phyloP scores from a whole-genome alignment of 1,140 invertebrate genomes.

The Drosophila murphyi region DNA sequence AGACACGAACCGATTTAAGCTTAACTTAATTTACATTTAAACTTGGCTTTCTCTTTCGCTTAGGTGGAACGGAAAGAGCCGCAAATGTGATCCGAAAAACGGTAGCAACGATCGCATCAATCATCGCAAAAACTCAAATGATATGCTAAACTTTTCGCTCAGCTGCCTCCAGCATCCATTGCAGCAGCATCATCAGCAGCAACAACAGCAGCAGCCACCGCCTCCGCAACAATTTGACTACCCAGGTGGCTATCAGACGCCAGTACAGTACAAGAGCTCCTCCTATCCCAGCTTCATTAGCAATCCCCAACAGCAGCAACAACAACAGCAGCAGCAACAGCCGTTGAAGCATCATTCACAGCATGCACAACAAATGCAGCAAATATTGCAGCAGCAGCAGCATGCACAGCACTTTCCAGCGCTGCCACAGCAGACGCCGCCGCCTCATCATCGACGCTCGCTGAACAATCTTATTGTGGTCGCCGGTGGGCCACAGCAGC shows the following conservation, averaged over 20 bases:
- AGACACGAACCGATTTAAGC: not conserved
- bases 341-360: conserved; percentile 83
- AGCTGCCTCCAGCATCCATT: conserved; percentile 65
- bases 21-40: not conserved
- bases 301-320: conserved; percentile 52
- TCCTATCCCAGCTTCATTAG: conserved; percentile 85
- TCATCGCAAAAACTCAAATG: conserved; percentile 82
- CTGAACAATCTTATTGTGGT: conserved; percentile 82
- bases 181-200: conserved; percentile 65
- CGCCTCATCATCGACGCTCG: conserved; percentile 79
- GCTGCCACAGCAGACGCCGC: conserved; percentile 77
- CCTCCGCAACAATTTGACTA: conserved; percentile 60
- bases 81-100: conserved; percentile 79
- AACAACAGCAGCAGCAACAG: conserved; percentile 52
- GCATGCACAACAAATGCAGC: conserved; percentile 80
- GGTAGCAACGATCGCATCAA: conserved; percentile 82
- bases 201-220: conserved; percentile 43
- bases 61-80: conserved; percentile 79
- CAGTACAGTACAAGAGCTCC: conserved; percentile 84
- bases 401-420: conserved; percentile 85
- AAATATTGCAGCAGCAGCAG: conserved; percentile 74
- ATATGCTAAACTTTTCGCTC: conserved; percentile 76
- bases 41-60: not conserved
- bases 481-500: conserved; percentile 75
- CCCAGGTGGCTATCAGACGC: conserved; percentile 53